Base-by-base conservation (phyloP, 2,888 invertebrate species). In the Zootermopsis nevadensis region DNA sequence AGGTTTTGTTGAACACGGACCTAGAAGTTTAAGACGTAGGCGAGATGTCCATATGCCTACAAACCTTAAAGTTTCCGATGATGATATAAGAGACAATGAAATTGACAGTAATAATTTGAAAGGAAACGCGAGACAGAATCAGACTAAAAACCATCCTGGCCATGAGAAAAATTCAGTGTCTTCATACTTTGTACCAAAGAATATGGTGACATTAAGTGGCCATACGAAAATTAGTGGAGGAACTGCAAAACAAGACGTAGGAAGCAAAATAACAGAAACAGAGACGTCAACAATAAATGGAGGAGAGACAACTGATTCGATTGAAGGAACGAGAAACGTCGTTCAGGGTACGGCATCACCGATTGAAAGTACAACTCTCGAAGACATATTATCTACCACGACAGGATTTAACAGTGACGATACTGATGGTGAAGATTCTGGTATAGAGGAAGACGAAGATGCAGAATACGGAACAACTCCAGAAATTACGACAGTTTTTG, bases 391-490 rank as follows among this genome's bases (percentile, higher is more conserved):
- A 33, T 48, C 42, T 27, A 30, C 82, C 2, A 74, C 72, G 35
- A 69, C 89, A 88, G 81, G 38, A 1, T 24, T 74, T 22, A 74
- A 35, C 24, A 90, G 89, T 82, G 87, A 88, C 85, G 89, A 90
- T 77, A 90, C 89, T 81, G 91, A 91, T 84, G 90, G 90, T 76
- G 88, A 91, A 24, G 91, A 91, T 77, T 91, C 91, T 85, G 91
- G 91, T 87, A 90, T 91, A 67, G 91, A 91, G 84, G 90, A 90
- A 84, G 87, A 89, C 55, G 87, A 89, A n/a, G 87, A 87, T 30
- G 12, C 15, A 0, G 60, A 60, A 27, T 60, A 60, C n/a, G 60
- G 6, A 10, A 60, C 60, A 27, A 60, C 60, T n/a, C 19, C 24
- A 24, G 69, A 83, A 31, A 55, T 77, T n/a, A 30, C 79, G 15